These are phyloP conservation scores for Drosophila gunungcola DNA, from an alignment of 1,140 invertebrate species.

Conservation along the genomic window DNA sequence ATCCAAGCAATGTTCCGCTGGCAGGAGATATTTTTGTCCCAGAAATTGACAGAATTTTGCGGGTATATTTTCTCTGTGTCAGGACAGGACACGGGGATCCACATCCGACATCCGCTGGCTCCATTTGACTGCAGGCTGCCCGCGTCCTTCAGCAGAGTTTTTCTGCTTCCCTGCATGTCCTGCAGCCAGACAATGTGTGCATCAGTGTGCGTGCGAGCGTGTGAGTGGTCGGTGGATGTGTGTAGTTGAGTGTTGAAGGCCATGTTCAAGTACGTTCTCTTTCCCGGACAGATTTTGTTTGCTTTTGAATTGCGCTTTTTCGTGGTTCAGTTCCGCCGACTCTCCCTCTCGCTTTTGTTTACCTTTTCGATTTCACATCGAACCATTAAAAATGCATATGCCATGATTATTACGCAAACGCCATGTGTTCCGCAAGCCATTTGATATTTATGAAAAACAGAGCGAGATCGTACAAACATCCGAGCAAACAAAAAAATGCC, in stretches of 20 bases:
- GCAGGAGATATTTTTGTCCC: not conserved
- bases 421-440: slow-evolving; percentile 46
- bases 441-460: slow-evolving; percentile 73
- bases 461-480: not conserved
- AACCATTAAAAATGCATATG: slow-evolving; percentile 65
- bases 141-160: slow-evolving; percentile 29
- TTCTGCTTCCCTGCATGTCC: slow-evolving; percentile 39
- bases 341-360: slow-evolving; percentile 32
- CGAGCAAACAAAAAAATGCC: slow-evolving; percentile 11
- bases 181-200: slow-evolving; percentile 56
- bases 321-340: slow-evolving; percentile 18
- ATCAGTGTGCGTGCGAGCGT: slow-evolving; percentile 5
- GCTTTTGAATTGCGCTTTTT: slow-evolving; percentile 72
- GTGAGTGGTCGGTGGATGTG: slow-evolving; percentile 10
- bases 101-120: slow-evolving; percentile 17
- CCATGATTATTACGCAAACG: slow-evolving; percentile 65
- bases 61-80: slow-evolving; percentile 3
- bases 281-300: slow-evolving; percentile 48
- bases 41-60: not conserved
- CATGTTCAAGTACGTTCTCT: slow-evolving; percentile 52
- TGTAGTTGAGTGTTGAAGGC: slow-evolving; percentile 61
- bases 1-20: too few relatives aligned
- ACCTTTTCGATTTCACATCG: slow-evolving; percentile 62
- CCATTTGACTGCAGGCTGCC: slow-evolving; percentile 30
- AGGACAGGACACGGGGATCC: not conserved